Percentiles rank a stretch among this genome's conserved stretches.
phyloP scores from a whole-genome alignment of 1,140 invertebrate genomes.

The Drosophila asahinai region DNA sequence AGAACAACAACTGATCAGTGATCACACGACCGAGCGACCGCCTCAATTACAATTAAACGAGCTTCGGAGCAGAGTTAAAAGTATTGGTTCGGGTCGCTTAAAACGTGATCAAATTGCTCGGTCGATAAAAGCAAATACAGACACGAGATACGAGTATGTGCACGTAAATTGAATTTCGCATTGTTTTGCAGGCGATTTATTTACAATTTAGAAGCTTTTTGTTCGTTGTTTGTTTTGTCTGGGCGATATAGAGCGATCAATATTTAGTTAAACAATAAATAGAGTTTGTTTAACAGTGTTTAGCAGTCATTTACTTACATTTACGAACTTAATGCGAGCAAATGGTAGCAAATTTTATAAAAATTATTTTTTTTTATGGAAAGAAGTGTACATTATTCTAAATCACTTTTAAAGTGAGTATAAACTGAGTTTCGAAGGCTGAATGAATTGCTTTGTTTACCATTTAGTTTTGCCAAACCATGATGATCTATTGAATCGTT shows the following conservation, averaged over 20 bases:
- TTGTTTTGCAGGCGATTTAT: constrained; percentile 29
- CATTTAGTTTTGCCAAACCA: not conserved
- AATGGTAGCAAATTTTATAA: not conserved
- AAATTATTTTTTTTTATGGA: not conserved
- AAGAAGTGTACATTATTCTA: not conserved
- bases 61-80: constrained; percentile 16
- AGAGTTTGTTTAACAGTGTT: not conserved
- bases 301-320: not conserved
- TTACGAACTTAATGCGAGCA: not conserved
- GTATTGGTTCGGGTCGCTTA: constrained; percentile 23
- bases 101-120: constrained; percentile 66
- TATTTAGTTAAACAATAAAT: not conserved
- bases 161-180: constrained; percentile 36
- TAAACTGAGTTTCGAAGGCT: not conserved
- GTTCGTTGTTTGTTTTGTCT: not conserved
- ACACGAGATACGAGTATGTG: constrained; percentile 21
- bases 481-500: not conserved
- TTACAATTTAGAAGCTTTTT: constrained; percentile 30
- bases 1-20: constrained; percentile 35
- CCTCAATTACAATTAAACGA: constrained; percentile 62
- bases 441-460: not conserved
- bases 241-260: not conserved
- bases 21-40: constrained; percentile 53
- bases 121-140: constrained; percentile 30
- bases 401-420: not conserved